Evolutionary conservation across 2,888 invertebrate genomes (phyloP).

Genomic region (Thysanoteuthis rhombus): DNA sequence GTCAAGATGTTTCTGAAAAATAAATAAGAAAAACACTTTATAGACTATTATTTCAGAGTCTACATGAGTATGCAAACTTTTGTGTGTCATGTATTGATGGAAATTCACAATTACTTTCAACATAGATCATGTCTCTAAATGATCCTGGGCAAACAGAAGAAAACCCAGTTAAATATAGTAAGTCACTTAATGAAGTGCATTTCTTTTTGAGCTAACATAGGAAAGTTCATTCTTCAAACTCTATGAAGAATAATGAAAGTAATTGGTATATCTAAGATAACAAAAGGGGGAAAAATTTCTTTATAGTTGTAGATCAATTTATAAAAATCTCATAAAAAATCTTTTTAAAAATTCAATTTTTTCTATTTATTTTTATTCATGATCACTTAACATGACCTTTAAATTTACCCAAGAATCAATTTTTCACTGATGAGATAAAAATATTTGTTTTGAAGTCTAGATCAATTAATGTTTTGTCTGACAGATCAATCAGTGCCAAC

Average conservation of each 20-base stretch:
- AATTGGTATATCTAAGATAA: not conserved
- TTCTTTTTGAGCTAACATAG: not conserved
- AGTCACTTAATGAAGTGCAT: not conserved
- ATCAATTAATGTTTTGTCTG: conserved; percentile 12
- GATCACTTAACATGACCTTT: conserved; percentile 12
- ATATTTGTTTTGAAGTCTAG: not conserved
- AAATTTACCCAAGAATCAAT: not conserved
- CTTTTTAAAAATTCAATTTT: too few species aligned
- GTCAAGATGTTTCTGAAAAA: conserved; percentile 69
- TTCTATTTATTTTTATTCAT: not conserved
- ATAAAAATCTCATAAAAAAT: too few species aligned
- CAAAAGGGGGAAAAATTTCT: not conserved
- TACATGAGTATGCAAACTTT: not conserved
- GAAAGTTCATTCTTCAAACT: not conserved
- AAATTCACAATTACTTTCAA: not conserved
- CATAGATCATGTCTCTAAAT: not conserved
- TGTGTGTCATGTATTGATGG: not conserved
- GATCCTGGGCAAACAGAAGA: not conserved
- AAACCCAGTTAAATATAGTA: conserved; percentile 24
- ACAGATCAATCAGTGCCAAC: not conserved
- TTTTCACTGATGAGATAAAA: not conserved
- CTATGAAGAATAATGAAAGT: not conserved
- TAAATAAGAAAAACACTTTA: conserved; percentile 27
- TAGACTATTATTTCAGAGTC: not conserved
- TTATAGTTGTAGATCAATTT: not conserved